phyloP scores from a whole-genome alignment of 2,113 vertebrate species.

The Platichthys flesus region DNA sequence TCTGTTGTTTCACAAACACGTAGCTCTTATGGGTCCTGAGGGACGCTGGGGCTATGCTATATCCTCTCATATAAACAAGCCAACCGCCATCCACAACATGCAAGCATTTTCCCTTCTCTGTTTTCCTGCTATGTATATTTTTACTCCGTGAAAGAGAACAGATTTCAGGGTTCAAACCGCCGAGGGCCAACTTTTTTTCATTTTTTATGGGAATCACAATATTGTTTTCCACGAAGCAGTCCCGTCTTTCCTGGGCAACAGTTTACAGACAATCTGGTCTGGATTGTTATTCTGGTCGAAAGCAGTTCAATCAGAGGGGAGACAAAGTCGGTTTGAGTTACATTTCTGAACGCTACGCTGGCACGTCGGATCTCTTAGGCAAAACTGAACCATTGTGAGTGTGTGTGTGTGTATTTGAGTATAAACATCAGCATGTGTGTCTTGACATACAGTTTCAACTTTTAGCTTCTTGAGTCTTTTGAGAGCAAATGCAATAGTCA shows the following conservation, averaged over 20 bases:
- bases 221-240: conserved; percentile 66
- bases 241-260: conserved; percentile 56
- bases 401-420: conserved; percentile 1
- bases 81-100: conserved; percentile 65
- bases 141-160: conserved; percentile 52
- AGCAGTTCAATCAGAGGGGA: conserved; percentile 53
- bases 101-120: conserved; percentile 44
- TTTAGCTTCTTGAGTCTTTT: conserved; percentile 11
- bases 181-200: conserved; percentile 33
- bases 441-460: background rate
- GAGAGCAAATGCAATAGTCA: conserved; percentile 8
- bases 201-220: conserved; percentile 67
- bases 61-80: conserved; percentile 77
- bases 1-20: conserved; percentile 73
- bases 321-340: conserved; percentile 52
- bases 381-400: conserved; percentile 33
- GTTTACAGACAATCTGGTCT: conserved; percentile 59
- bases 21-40: conserved; percentile 61
- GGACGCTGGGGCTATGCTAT: conserved; percentile 68
- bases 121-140: conserved; percentile 71
- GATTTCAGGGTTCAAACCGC: conserved; percentile 52
- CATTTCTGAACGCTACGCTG: conserved; percentile 51
- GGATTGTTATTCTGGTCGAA: conserved; percentile 70
- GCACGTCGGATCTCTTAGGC: conserved; percentile 37
- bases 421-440: background rate